Evolutionary conservation across 2,797 vertebrate species (phyloP).

Genomic region (Alfaro cultratus): DNA sequence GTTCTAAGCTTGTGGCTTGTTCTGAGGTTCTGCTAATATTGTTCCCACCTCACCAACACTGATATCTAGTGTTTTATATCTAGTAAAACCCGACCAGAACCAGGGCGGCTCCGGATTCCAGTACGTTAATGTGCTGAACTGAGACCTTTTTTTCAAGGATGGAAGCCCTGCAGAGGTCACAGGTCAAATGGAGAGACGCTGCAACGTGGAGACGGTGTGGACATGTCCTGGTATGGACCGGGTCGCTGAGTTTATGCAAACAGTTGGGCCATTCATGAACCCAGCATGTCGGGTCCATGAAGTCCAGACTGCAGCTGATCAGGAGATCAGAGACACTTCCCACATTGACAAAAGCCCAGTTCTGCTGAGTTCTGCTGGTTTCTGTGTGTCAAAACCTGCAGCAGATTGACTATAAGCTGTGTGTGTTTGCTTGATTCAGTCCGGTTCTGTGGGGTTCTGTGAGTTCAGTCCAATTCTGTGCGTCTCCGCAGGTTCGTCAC

Average conservation of each 20-base stretch:
- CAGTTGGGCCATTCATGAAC: background rate
- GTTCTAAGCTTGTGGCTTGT: too few species aligned
- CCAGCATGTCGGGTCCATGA: background rate
- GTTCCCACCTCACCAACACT: background rate
- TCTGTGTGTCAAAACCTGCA: background rate
- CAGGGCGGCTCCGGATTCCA: background rate
- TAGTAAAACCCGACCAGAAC: background rate
- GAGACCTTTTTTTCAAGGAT: background rate
- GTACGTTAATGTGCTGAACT: background rate
- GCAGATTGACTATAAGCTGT: too few species aligned
- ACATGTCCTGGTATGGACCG: background rate
- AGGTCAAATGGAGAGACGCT: background rate
- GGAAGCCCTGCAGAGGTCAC: background rate
- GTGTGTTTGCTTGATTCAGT: too few species aligned
- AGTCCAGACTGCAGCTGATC: background rate
- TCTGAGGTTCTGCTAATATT: background rate
- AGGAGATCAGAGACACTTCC: background rate
- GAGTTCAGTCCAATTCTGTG: background rate
- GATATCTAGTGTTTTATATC: background rate
- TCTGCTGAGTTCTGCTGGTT: background rate
- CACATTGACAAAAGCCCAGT: background rate
- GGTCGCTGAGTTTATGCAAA: conserved; percentile 1
- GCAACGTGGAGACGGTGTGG: background rate
- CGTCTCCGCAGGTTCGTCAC: conserved; percentile 82
- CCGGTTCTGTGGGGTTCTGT: background rate